Base-by-base conservation (phyloP, 2,888 invertebrate species). In the Amphipyra tragopoginis region DNA sequence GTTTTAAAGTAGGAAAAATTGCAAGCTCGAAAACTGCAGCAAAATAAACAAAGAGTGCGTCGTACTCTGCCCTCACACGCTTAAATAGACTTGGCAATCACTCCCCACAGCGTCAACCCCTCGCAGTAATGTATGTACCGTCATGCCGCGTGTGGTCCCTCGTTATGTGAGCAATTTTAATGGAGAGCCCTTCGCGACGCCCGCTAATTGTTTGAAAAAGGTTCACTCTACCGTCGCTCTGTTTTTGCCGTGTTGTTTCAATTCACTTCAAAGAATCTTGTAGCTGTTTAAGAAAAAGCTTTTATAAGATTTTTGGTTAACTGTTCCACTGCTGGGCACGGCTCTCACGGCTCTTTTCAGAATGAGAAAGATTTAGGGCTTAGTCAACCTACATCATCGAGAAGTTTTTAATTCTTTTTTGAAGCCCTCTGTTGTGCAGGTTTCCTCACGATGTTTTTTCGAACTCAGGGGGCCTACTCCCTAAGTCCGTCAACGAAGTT, bases 141-240 rank as follows among this genome's bases (percentile, higher is more conserved):
- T 87, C 90, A 89, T 85, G 88, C 82, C 83, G 72, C 81, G 77
- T 84, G 88, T 77, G 84, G 85, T 84, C 84, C 86, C 84, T 85
- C 83, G 84, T 84, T 84, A 83, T 86, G 83, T 86, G 89, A 89
- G 86, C 89, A 89, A 86, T 88, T 90, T 86, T 89, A 89, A 90
- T 88, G 84, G 85, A 92, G 89, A 81, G 83, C 86, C 80, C 89
- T 91, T 73, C 72, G 78, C 77, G 69, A 80, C 79, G 77, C 75
- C 69, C 82, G 81, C 81, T 90, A 90, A 90, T 91, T 91, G 89
- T 90, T 87, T 87, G 83, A 84, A 87, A 90, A 89, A 86, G 83
- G 82, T 82, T 77, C 79, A 9, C 15, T 42, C 15, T 56, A 76
- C 64, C 62, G 53, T 53, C 55, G 62, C 63, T 71, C 48, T 58